Percentiles rank a stretch among this genome's conserved stretches.
Evolutionary conservation across 1,140 invertebrate genomes (phyloP).

Genomic region (Lerema accius): DNA sequence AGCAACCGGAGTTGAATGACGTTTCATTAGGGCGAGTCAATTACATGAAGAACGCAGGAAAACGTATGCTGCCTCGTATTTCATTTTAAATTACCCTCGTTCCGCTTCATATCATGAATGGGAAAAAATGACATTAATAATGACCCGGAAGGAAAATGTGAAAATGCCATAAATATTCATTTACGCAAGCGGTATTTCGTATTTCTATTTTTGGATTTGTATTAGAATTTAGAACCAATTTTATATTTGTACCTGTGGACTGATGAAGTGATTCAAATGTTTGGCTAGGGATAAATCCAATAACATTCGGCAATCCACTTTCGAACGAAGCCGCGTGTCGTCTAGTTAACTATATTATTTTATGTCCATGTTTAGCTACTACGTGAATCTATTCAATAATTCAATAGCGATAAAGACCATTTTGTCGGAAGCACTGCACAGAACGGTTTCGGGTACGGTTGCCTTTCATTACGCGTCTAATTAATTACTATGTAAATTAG

Average conservation of each 20-base stretch:
- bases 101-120: conserved; percentile 58
- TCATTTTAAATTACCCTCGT: conserved; percentile 62
- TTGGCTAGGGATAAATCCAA: too few species aligned
- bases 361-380: too few species aligned
- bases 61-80: conserved; percentile 63
- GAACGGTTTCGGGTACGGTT: conserved; percentile 20
- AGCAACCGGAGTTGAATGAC: conserved; percentile 45
- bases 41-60: conserved; percentile 52
- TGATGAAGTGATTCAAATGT: too few species aligned
- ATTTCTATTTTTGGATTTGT: conserved; percentile 37
- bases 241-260: too few species aligned
- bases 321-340: too few species aligned
- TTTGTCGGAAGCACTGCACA: too few species aligned
- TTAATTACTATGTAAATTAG: conserved; percentile 54
- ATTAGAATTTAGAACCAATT: too few species aligned
- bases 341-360: too few species aligned
- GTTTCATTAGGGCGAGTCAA: conserved; percentile 71
- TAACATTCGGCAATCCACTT: too few species aligned
- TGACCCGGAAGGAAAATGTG: conserved; percentile 45
- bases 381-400: conserved; percentile 2
- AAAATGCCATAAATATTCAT: conserved; percentile 62
- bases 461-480: conserved; percentile 37
- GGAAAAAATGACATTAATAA: conserved; percentile 59
- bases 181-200: conserved; percentile 43
- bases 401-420: conserved; percentile 21